Evolutionary conservation across 1,140 invertebrate genomes (phyloP).

Genomic region (Aphaenogaster rudis): DNA sequence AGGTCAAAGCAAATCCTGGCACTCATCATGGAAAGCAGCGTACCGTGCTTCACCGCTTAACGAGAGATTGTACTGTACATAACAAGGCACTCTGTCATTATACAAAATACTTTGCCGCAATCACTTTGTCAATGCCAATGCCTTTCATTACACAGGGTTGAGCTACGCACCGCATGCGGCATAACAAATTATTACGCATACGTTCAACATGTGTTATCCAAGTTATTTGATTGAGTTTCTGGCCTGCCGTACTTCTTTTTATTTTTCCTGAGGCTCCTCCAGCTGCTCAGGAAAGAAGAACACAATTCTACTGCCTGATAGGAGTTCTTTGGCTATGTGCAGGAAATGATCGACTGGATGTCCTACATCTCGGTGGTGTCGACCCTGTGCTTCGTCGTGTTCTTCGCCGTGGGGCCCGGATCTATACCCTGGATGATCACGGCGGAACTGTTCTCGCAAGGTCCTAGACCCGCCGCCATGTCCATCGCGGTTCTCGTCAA

Average conservation of each 20-base stretch:
- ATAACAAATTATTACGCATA: conserved; percentile 58
- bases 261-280: conserved; percentile 85
- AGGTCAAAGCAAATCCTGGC: conserved; percentile 73
- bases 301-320: conserved; percentile 89
- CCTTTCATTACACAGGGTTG: conserved; percentile 81
- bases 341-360: conserved; percentile 99
- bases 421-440: conserved; percentile 99
- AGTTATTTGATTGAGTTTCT: conserved; percentile 65
- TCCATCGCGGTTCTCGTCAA: conserved; percentile 99
- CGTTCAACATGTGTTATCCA: conserved; percentile 30
- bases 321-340: conserved; percentile 97
- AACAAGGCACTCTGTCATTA: conserved; percentile 60
- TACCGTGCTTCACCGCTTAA: conserved; percentile 73
- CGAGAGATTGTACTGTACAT: conserved; percentile 63
- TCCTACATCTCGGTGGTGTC: conserved; percentile 97
- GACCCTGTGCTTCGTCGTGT: conserved; percentile 97
- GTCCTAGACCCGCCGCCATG: conserved; percentile 98
- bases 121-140: conserved; percentile 68
- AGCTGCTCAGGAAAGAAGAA: conserved; percentile 86
- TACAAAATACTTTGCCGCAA: conserved; percentile 68
- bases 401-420: conserved; percentile 98
- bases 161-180: conserved; percentile 82
- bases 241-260: conserved; percentile 53
- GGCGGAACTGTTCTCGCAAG: conserved; percentile 98
- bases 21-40: conserved; percentile 62